phyloP scores from a whole-genome alignment of 2,113 vertebrate genomes.

The Bubalus kerabau region DNA sequence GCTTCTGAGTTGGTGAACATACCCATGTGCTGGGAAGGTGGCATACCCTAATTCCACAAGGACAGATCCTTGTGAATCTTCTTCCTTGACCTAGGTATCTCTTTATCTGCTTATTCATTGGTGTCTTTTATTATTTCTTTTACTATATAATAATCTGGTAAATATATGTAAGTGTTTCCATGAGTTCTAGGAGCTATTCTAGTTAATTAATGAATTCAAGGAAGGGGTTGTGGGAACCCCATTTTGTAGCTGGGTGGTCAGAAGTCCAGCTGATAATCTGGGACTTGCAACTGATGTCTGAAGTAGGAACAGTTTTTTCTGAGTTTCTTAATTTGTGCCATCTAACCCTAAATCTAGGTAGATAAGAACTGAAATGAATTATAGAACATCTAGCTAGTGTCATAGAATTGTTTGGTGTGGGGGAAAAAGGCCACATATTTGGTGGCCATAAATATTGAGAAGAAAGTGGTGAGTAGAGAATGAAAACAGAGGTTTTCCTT shows the following conservation, averaged over 20 bases:
- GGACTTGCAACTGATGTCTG: not conserved
- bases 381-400: not conserved
- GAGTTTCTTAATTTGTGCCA: not conserved
- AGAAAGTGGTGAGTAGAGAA: not conserved
- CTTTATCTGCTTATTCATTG: not conserved
- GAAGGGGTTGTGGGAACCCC: not conserved
- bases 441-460: not conserved
- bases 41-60: not conserved
- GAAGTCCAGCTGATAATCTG: not conserved
- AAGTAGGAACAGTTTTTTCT: too few relatives aligned
- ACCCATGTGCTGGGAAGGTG: not conserved
- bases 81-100: not conserved
- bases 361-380: not conserved
- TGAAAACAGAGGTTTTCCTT: not conserved
- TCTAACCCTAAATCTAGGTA: not conserved
- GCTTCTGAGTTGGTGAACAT: not conserved
- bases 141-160: not conserved
- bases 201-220: not conserved
- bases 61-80: not conserved
- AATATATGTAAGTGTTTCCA: not conserved
- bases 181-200: not conserved
- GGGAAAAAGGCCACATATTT: not conserved
- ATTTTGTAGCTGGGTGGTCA: not conserved
- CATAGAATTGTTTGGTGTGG: not conserved
- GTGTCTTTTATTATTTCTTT: not conserved